Conservation (phyloP, 2,888 invertebrate genomes). For the Agrilus biguttatus region DNA sequence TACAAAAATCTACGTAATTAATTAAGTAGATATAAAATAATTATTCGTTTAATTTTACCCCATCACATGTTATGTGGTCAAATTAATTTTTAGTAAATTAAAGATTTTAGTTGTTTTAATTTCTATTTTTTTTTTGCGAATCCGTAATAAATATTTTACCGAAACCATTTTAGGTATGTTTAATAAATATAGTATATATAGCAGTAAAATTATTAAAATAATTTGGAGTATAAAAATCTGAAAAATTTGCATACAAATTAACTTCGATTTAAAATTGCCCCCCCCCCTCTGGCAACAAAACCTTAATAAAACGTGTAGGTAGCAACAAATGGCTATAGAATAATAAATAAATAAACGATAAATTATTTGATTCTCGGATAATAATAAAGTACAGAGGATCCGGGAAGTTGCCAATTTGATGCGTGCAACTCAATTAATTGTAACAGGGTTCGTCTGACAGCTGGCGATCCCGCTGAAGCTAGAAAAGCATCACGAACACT, state of each 20-base stretch:
- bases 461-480: constrained; percentile 53
- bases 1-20: no score
- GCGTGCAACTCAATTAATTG: constrained; percentile 85
- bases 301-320: not conserved
- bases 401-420: constrained; percentile 80
- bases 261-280: constrained; percentile 3
- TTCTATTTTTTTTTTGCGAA: no score
- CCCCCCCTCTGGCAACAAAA: not conserved
- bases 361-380: constrained; percentile 42
- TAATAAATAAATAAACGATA: not conserved
- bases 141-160: no score
- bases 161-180: no score
- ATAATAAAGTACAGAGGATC: constrained; percentile 81
- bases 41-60: no score
- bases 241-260: not conserved
- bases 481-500: constrained; percentile 77
- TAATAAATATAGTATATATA: no score
- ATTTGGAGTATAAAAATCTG: no score
- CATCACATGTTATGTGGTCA: no score
- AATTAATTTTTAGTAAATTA: no score
- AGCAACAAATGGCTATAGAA: not conserved
- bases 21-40: no score
- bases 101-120: no score
- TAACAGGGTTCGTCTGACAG: constrained; percentile 68
- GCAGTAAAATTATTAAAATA: no score